Evolutionary conservation across 1,140 invertebrate species (phyloP), one percentile per base, ranked within the genome.

Genomic region (Drosophila prosaltans): DNA sequence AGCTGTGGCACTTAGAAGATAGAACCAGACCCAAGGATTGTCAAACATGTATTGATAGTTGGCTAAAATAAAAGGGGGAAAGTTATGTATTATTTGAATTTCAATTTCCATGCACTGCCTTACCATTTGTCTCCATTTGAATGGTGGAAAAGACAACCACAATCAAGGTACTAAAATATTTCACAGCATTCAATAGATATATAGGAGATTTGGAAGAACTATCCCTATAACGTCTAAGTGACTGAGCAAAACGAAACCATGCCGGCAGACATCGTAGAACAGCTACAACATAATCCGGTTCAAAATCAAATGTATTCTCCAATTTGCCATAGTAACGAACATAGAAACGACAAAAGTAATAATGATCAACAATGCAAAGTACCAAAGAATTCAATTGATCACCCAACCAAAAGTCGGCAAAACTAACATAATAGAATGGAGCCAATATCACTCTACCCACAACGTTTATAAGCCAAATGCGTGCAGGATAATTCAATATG

Each of bases 361-460:
- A 96, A 75, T 97, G 94, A 91, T 98, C 97, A n/a, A 96, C 92
- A 11, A 98, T 93, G 2, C 96, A 95, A 1, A 94, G 94, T 3
- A 94, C 94, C n/a, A 98, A 90, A 72, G 96, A 97, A 86, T 96
- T 97, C 30, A 98, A 93, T 92, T 98, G 97, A 93, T 98, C 97
- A 58, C 96, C 97, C 28, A 98, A 93, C 97, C 97, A 98, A 93
- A 98, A 98, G 93, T 98, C 97, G 39, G 97, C 96, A 90, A 98
- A 98, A 7, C 94, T 94, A 5, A 98, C 97, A 81, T 95, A 94
- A 71, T 95, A 96, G 81, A 98, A 97, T 7, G 97, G 97, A 3
- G 97, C 96, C 10, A 94, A 93, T 60, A 97, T 81, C 55, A 97
- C 95, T 40, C 95, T 93, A 69, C 95, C 94, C 21, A 67, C 3